A percentile compares a stretch with the other conserved stretches of the same genome.
Evolutionary conservation across 2,113 vertebrate species (phyloP).

Genomic region (Phaetusa simplex): DNA sequence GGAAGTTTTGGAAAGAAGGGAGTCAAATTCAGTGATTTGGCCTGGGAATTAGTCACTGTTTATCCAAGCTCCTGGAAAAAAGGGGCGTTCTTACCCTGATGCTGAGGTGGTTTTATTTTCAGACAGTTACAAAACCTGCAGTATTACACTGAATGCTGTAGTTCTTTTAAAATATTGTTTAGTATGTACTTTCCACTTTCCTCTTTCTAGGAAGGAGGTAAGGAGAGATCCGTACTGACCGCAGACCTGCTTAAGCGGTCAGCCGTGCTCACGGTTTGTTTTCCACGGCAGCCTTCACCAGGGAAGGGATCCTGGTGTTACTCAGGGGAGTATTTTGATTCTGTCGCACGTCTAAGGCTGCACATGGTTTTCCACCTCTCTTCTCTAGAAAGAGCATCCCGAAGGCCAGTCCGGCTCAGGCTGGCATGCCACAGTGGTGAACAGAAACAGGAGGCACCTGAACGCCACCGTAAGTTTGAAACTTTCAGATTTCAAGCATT

Average conservation of each 20-base stretch:
- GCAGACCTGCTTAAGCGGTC: accelerated
- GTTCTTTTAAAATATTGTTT: background rate
- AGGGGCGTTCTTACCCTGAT: background rate
- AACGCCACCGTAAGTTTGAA: accelerated
- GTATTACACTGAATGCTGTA: background rate
- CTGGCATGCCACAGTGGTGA: background rate
- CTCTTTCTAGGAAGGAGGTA: background rate
- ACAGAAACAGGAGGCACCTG: background rate
- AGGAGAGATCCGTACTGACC: background rate
- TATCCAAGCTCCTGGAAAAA: background rate
- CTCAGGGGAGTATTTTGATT: background rate
- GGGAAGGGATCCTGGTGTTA: background rate
- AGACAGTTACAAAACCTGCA: background rate
- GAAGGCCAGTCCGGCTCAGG: background rate
- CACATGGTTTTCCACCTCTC: background rate
- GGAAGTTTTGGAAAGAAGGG: background rate
- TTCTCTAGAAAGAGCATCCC: background rate
- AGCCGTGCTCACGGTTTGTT: accelerated
- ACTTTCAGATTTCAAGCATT: background rate
- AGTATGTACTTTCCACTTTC: background rate
- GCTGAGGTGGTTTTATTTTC: background rate
- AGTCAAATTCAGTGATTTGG: background rate
- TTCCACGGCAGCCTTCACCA: background rate
- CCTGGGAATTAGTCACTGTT: background rate
- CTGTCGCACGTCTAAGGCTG: background rate